A percentile compares a stretch with the other conserved stretches of the same genome.
These are phyloP conservation scores for Clarias batrachus DNA, from an alignment of 2,113 vertebrate genomes.

Conservation along the genomic window DNA sequence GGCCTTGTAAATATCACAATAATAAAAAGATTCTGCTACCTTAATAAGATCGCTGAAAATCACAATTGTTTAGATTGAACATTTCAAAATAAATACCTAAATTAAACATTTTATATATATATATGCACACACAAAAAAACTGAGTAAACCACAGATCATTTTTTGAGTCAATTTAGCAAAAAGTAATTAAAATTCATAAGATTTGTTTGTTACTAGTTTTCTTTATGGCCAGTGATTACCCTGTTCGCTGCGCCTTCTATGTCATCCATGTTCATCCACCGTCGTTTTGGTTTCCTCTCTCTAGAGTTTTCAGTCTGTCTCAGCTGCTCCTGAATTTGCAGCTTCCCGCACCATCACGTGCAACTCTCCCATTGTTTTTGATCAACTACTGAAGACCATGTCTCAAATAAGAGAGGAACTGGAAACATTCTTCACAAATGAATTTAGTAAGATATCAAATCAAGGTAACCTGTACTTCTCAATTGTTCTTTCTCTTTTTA, in stretches of 20 bases:
- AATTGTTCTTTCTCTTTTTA: not conserved
- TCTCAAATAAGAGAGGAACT: not conserved
- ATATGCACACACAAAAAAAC: too few relatives aligned
- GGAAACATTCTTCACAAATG: not conserved
- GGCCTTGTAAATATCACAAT: too few relatives aligned
- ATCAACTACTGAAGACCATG: slow-evolving; percentile 6
- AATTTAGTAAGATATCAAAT: not conserved
- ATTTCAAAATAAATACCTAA: too few relatives aligned
- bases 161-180: not conserved
- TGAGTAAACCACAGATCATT: too few relatives aligned
- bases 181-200: not conserved
- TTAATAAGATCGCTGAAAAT: too few relatives aligned
- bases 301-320: slow-evolving; percentile 19
- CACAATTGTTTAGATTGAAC: too few relatives aligned
- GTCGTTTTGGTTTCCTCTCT: not conserved
- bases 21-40: too few relatives aligned
- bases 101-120: too few relatives aligned
- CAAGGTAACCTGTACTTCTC: not conserved
- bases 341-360: not conserved
- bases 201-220: not conserved
- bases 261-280: not conserved
- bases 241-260: not conserved
- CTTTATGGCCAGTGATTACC: not conserved
- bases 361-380: not conserved
- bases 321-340: not conserved